Percentiles rank a stretch among this genome's conserved stretches.
Conservation (phyloP, 2,113 vertebrate genomes). For the Panthera leo region DNA sequence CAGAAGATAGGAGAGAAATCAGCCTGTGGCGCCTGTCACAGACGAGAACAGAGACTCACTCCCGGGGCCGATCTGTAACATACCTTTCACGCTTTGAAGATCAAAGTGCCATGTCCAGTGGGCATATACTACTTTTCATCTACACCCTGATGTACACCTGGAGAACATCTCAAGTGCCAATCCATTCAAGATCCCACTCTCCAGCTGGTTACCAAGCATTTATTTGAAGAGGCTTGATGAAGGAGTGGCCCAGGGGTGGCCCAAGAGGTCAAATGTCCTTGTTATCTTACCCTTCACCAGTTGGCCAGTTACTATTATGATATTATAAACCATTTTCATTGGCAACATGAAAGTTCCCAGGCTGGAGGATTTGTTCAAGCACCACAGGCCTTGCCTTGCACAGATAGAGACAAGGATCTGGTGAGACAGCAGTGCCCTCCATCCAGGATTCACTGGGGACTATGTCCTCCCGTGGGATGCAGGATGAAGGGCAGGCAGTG, state of each 20-base stretch:
- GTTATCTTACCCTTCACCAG: background rate
- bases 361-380: background rate
- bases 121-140: fast-evolving
- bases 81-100: background rate
- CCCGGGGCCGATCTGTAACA: background rate
- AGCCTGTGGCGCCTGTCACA: background rate
- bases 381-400: background rate
- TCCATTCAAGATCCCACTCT: background rate
- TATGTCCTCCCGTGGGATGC: background rate
- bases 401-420: background rate
- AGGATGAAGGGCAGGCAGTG: background rate
- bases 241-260: background rate
- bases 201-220: too few species aligned
- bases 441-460: background rate
- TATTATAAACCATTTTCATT: background rate
- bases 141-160: fast-evolving
- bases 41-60: background rate
- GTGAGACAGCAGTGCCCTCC: background rate
- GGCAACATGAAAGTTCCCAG: background rate
- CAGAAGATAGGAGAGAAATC: background rate
- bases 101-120: background rate
- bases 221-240: background rate
- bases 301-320: too few species aligned
- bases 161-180: background rate
- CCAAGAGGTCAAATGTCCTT: background rate